phyloP scores from a whole-genome alignment of 2,113 vertebrate genomes.

The Spea bombifrons region DNA sequence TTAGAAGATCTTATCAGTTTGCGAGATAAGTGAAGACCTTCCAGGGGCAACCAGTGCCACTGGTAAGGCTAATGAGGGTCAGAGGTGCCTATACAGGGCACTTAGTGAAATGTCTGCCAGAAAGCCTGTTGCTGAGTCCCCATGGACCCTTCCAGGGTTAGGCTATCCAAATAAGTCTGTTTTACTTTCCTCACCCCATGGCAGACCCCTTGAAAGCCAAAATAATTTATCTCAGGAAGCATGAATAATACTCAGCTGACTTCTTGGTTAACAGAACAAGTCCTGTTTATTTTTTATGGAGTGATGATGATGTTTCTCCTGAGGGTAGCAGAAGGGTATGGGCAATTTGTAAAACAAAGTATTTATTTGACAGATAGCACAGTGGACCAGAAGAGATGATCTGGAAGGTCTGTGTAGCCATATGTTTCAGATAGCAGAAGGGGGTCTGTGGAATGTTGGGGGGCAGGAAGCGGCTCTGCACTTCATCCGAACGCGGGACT shows the following conservation, averaged over 20 bases:
- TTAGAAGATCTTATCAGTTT: no score
- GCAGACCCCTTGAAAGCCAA: no score
- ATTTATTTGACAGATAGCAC: neutral
- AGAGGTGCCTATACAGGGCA: no score
- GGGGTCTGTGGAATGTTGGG: neutral
- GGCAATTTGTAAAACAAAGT: neutral
- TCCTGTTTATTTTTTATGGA: neutral
- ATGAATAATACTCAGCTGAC: neutral
- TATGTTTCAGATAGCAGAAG: neutral
- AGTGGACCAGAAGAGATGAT: neutral
- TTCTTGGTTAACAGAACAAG: neutral
- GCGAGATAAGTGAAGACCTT: no score
- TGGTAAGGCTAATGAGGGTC: no score
- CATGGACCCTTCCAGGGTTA: no score
- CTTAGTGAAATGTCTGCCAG: no score
- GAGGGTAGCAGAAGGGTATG: neutral
- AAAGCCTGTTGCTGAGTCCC: no score
- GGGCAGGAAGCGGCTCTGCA: neutral
- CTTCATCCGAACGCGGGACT: neutral
- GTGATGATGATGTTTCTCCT: neutral
- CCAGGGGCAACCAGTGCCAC: no score
- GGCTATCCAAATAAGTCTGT: no score
- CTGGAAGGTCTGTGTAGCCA: neutral
- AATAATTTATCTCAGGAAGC: no score
- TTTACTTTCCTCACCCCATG: no score